These are phyloP conservation scores for Mobula birostris DNA, from an alignment of 2,113 vertebrate genomes.

Conservation along the genomic window DNA sequence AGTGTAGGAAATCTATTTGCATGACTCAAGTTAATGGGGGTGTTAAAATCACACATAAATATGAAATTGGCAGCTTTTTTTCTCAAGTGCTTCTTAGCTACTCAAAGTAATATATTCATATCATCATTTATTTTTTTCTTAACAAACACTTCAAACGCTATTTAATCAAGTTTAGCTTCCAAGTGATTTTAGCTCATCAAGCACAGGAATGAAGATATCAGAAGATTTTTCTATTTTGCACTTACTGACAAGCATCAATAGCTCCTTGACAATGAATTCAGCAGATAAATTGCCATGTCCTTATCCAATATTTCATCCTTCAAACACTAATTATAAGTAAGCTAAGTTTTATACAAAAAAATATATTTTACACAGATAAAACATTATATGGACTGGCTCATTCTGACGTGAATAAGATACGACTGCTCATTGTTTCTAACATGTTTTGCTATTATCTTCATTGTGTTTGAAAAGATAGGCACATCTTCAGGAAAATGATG, in stretches of 20 bases:
- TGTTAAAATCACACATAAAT: constrained; percentile 34
- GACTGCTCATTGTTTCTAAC: neutral
- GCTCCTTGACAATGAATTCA: neutral
- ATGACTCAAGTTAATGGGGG: constrained; percentile 25
- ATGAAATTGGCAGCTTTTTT: constrained; percentile 21
- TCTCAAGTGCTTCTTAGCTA: constrained; percentile 14
- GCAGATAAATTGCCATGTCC: neutral
- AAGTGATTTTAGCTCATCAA: neutral
- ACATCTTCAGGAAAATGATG: neutral
- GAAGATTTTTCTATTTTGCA: constrained; percentile 9
- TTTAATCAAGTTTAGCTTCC: neutral
- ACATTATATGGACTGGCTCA: neutral
- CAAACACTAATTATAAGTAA: neutral
- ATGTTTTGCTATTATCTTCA: neutral
- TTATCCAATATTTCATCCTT: neutral
- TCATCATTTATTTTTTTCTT: constrained; percentile 9
- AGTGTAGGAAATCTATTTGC: constrained; percentile 15
- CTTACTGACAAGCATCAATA: no score
- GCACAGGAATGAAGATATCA: neutral
- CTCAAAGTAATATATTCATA: constrained; percentile 22
- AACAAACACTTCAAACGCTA: constrained; percentile 6
- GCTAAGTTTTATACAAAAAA: no score
- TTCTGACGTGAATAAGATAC: neutral
- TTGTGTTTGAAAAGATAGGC: neutral
- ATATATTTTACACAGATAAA: neutral